Evolutionary conservation across 2,888 invertebrate genomes (phyloP).

Genomic region (Plebejus anna): DNA sequence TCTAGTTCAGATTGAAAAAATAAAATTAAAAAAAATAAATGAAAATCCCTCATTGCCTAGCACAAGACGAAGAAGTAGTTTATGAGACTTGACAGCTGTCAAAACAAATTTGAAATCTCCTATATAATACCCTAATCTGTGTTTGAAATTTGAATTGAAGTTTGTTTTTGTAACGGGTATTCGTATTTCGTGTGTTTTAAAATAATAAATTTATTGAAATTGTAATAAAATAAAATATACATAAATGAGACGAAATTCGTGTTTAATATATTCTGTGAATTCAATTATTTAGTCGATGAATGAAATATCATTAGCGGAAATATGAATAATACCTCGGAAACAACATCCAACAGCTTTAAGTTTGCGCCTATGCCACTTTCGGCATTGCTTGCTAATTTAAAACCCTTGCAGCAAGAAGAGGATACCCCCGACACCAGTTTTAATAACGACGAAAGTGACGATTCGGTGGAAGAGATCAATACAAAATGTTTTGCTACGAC

Average conservation of each 20-base stretch:
- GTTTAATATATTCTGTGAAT: neutral
- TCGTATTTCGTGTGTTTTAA: neutral
- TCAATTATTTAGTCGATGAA: neutral
- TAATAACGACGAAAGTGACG: slow-evolving; percentile 62
- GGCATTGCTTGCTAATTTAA: slow-evolving; percentile 64
- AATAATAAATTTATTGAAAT: neutral
- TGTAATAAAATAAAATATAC: neutral
- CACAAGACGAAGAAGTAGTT: neutral
- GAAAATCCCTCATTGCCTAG: too few relatives aligned
- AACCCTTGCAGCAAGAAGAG: slow-evolving; percentile 52
- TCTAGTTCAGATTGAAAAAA: too few relatives aligned
- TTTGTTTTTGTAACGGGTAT: slow-evolving; percentile 6
- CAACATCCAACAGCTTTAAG: slow-evolving; percentile 65
- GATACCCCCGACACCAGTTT: slow-evolving; percentile 58
- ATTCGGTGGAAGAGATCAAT: slow-evolving; percentile 50
- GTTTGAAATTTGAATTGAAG: neutral
- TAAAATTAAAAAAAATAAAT: too few relatives aligned
- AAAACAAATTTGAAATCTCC: neutral
- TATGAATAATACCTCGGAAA: slow-evolving; percentile 64
- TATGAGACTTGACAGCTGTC: neutral
- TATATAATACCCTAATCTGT: too few relatives aligned
- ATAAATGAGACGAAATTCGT: neutral
- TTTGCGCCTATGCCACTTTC: slow-evolving; percentile 73
- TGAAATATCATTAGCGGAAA: slow-evolving; percentile 31
- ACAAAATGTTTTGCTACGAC: slow-evolving; percentile 44